Evolutionary conservation across 2,888 invertebrate species (phyloP), one percentile per base, ranked within the genome.

Genomic region (Ceraclea dissimilis): DNA sequence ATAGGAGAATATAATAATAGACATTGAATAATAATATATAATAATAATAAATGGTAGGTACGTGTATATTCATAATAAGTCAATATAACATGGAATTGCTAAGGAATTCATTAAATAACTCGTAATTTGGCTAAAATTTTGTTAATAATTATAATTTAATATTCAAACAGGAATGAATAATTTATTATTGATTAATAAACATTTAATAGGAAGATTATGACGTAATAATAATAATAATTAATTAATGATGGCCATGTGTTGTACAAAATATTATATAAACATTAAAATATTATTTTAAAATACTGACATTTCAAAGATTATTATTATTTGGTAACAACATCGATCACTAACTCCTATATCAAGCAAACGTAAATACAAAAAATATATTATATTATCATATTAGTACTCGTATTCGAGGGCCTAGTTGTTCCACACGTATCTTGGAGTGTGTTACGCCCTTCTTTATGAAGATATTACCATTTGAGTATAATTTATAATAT

Each of bases 111-210:
- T 39, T 39, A 39, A 39, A n/a, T 60, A 62, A 60, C 60, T 58
- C 4, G 59, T 62, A 60, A 62, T 62, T 62, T 62, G 62, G 62
- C 62, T 62, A 62, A 61, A 58, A 39, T 39, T 57, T 61, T 54
- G 61, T 57, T 58, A 58, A 58, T 59, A 39, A 39, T n/a, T n/a
- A n/a, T 39, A 39, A 39, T 39, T 39, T n/a, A 8, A 39, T 57
- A 57, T 54, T 61, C 58, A 59, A 61, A 59, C 57, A 49, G 59
- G 54, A 58, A 49, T 49, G 56, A 57, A 49, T n/a, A n/a, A n/a
- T 51, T 44, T 43, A 59, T 53, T 49, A 49, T 22, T 31, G 10
- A 43, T 49, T 31, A 43, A 55, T 58, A 60, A 61, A 56, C 59
- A 52, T 60, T 54, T 51, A 58, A 59, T 56, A 52, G 52, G 52